Evolutionary conservation across 2,888 invertebrate genomes (phyloP), one percentile per base, ranked within the genome.

Genomic region (Megastigmus dorsalis): DNA sequence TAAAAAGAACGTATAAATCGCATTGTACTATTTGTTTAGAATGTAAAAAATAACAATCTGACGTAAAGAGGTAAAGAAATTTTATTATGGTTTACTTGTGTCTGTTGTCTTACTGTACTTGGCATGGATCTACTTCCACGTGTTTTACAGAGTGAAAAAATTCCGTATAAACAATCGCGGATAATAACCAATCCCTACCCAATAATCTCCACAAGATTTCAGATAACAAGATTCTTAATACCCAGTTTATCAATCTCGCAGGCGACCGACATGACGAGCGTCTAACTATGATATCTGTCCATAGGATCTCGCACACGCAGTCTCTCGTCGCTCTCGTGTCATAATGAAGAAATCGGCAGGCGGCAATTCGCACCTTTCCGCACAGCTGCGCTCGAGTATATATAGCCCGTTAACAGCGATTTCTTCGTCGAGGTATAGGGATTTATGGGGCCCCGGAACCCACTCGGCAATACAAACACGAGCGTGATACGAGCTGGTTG

Each of bases 401-500:
- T 33, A 7, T 33, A 54, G n/a, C n/a, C n/a, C 15, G 23, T n/a
- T n/a, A n/a, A n/a, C 18, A 5, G 10, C 63, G 67, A 67, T 62
- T 67, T 62, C 54, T 45, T 68, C 41, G 55, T n/a, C 2, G 28
- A 4, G 18, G n/a, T n/a, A n/a, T n/a, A n/a, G 38, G 52, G 57
- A 75, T 75, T 75, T 75, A 75, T 68, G 71, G 28, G 26, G 20
- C 30, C 36, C 28, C 55, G 55, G 66, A 75, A 67, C 67, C n/a
- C n/a, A 67, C 62, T 63, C 41, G 57, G 57, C 57, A 43, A 68
- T 68, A 71, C 72, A 67, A 75, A 68, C 75, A 62, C 54, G 41
- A 55, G 55, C 45, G 15, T 71, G 55, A 33, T 57, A 54, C 43
- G 57, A 65, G 69, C 43, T 60, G n/a, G n/a, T n/a, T n/a, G n/a